A percentile compares a stretch with the other conserved stretches of the same genome.
These are phyloP conservation scores for Meleagris gallopavo DNA, from an alignment of 2,113 vertebrate species.

Conservation along the genomic window DNA sequence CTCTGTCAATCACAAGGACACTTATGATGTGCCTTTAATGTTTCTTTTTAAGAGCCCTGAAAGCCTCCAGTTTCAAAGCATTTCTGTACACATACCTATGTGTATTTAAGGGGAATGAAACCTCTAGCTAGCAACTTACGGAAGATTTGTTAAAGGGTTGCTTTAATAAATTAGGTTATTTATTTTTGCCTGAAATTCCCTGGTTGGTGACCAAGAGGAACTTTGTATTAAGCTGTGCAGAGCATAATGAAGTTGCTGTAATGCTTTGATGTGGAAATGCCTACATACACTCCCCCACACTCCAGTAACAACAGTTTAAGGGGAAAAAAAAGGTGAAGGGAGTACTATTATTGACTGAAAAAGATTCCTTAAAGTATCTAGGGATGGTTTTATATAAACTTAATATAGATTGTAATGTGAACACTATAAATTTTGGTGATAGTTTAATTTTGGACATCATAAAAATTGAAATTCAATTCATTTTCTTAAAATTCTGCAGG, in stretches of 20 bases:
- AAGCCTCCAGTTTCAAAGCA: slow-evolving; percentile 30
- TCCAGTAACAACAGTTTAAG: neutral
- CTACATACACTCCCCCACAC: neutral
- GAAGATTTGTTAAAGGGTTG: slow-evolving; percentile 25
- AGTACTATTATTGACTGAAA: neutral
- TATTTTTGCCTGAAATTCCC: slow-evolving; percentile 58
- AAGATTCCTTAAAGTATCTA: neutral
- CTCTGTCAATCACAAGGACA: neutral
- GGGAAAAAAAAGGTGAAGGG: neutral
- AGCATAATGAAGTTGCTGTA: slow-evolving; percentile 46
- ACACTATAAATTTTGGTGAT: neutral
- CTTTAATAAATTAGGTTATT: slow-evolving; percentile 62
- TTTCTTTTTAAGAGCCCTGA: neutral
- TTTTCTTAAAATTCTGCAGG: neutral
- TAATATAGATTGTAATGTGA: neutral
- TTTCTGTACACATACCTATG: neutral
- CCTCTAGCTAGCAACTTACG: neutral
- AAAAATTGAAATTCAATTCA: neutral
- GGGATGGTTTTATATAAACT: neutral
- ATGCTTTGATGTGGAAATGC: slow-evolving; percentile 63
- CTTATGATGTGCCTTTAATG: neutral
- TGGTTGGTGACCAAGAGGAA: slow-evolving; percentile 54
- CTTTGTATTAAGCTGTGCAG: slow-evolving; percentile 32
- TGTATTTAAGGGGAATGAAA: slow-evolving; percentile 29
- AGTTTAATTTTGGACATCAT: neutral